Evolutionary conservation across 2,888 invertebrate species (phyloP), one percentile per base, ranked within the genome.

Genomic region (Timema podura): DNA sequence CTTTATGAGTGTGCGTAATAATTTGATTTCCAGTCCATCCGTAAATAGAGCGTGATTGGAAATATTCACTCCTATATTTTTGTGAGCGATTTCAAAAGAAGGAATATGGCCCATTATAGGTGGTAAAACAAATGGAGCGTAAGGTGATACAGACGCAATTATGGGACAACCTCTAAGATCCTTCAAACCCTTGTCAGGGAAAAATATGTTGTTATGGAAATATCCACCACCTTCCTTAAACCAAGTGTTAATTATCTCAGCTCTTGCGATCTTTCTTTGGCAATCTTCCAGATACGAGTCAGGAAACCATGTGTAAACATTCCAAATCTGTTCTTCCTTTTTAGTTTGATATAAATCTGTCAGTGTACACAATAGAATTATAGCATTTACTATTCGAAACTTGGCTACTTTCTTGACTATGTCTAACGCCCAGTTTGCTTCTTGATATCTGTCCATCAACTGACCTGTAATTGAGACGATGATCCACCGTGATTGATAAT

Each of bases 341-440:
- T 30, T 30, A 30, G 30, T 30, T 30, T 30, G 30, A 30, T 30
- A 30, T 30, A 30, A 30, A 11, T 30, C 44, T n/a, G 61, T 61
- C 30, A 30, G 13, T 7, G 30, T 30, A 30, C 30, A 61, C 16
- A 11, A 16, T 61, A 61, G 61, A 2, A 61, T 45, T 16, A 61
- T 45, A 61, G 44, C 61, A n/a, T 61, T 61, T 13, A 61, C 44
- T 11, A 61, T 30, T 11, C 61, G 61, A 5, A 11, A 61, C 61
- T 61, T 61, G 30, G 30, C 30, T 30, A 30, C 30, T 30, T 30
- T 1, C 3, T 30, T 30, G 30, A 30, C 3, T 30, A 30, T 30
- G 30, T 30, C 30, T 3, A 30, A 30, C 1, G 30, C 30, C 30
- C 30, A 30, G 30, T 30, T 30, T 30, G 30, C 30, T 30, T 30